Conservation (phyloP, 92 coral and sea anemone genomes). For the Blastomussa wellsi region DNA sequence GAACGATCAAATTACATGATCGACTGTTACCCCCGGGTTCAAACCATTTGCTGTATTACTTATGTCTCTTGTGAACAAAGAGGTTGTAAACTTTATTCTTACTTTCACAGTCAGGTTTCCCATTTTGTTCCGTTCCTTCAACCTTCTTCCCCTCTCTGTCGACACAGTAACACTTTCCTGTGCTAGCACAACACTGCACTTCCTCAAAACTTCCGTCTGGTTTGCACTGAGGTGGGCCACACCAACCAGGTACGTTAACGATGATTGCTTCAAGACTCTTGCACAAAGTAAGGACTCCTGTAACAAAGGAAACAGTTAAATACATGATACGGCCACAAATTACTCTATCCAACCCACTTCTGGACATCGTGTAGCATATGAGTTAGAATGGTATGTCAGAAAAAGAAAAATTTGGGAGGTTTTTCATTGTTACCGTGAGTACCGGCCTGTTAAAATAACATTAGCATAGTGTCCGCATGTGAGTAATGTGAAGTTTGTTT, state of each 20-base stretch:
- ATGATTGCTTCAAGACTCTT: constrained; percentile 58
- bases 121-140: constrained; percentile 54
- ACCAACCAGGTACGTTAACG: constrained; percentile 63
- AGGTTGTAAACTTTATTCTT: no score
- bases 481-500: no score
- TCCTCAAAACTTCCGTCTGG: constrained; percentile 70
- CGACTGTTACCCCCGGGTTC: no score
- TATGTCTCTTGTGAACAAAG: no score
- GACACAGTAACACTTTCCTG: constrained; percentile 67
- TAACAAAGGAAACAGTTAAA: neutral
- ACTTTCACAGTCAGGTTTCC: constrained; percentile 61
- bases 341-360: neutral
- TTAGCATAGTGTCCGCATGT: no score
- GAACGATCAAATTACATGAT: no score
- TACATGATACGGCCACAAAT: neutral
- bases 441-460: no score
- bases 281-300: constrained; percentile 36
- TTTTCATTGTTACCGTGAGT: no score
- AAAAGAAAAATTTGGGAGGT: no score
- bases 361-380: no score
- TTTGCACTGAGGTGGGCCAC: constrained; percentile 68
- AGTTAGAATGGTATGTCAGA: no score
- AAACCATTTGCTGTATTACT: no score
- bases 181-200: constrained; percentile 63
- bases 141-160: constrained; percentile 58